Conservation (phyloP, 2,113 vertebrate genomes). For the Dicerorhinus sumatrensis region DNA sequence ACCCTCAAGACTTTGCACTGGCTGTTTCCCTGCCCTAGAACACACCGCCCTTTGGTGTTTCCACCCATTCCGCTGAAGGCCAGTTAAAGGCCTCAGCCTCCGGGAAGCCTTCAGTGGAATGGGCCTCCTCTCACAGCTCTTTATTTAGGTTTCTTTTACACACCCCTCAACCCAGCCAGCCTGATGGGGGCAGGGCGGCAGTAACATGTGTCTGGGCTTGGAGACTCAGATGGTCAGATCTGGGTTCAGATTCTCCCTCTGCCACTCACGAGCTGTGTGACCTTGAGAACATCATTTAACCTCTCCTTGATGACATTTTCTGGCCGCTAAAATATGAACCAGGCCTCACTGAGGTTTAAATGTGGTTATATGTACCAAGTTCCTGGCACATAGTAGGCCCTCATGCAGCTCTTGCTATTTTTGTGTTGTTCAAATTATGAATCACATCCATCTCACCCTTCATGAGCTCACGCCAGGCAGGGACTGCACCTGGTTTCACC, state of each 20-base stretch:
- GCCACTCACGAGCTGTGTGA: neutral
- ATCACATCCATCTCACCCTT: neutral
- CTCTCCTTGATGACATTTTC: neutral
- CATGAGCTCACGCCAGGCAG: neutral
- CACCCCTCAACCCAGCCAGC: neutral
- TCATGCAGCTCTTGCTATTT: neutral
- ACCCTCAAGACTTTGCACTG: neutral
- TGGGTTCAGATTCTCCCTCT: neutral
- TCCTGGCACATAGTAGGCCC: neutral
- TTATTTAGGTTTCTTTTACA: neutral
- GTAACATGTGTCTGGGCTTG: neutral
- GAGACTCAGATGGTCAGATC: neutral
- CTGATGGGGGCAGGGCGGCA: neutral
- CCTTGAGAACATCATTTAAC: neutral
- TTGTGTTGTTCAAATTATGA: neutral
- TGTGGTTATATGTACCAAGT: neutral
- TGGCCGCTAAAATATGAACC: neutral
- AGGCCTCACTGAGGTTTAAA: neutral
- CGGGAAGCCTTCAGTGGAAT: neutral
- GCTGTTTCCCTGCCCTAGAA: neutral
- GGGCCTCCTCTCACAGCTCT: neutral
- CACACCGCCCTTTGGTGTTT: neutral
- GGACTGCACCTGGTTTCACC: neutral
- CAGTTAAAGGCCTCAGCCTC: neutral
- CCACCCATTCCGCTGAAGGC: neutral